phyloP scores from a whole-genome alignment of 2,797 vertebrate genomes.

The Potorous gilbertii region DNA sequence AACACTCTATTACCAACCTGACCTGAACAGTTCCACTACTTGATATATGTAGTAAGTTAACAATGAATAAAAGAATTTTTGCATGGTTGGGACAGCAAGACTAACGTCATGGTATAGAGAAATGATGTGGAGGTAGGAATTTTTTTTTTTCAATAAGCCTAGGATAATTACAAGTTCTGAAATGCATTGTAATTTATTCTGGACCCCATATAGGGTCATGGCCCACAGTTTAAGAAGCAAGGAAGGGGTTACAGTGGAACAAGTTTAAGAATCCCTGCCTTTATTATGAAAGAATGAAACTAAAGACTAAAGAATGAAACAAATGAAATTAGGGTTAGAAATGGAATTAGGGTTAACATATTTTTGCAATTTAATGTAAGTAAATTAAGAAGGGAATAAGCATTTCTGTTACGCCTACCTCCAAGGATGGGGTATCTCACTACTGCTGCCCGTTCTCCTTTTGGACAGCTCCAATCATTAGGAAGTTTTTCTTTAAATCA shows the following conservation, averaged over 20 bases:
- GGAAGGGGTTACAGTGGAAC: too few relatives aligned
- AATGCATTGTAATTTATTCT: not conserved
- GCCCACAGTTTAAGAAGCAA: too few relatives aligned
- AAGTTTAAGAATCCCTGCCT: not conserved
- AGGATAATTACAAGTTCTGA: not conserved
- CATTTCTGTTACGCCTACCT: not conserved
- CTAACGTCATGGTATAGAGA: not conserved
- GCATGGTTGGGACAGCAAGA: not conserved
- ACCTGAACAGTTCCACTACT: not conserved
- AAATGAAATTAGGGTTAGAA: not conserved
- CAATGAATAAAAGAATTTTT: not conserved
- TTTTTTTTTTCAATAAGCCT: not conserved
- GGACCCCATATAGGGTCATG: too few relatives aligned
- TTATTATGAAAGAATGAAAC: not conserved
- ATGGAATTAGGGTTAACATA: not conserved
- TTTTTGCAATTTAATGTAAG: not conserved
- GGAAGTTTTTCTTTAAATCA: not conserved
- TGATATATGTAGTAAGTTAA: not conserved
- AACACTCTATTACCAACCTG: not conserved
- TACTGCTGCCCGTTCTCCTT: too few relatives aligned
- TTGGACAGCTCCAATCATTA: not conserved
- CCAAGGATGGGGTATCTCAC: not conserved
- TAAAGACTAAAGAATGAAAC: not conserved
- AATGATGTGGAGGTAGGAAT: not conserved
- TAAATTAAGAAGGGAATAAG: not conserved